phyloP scores from a whole-genome alignment of 2,888 invertebrate genomes.

The Mechanitis mazaeus region DNA sequence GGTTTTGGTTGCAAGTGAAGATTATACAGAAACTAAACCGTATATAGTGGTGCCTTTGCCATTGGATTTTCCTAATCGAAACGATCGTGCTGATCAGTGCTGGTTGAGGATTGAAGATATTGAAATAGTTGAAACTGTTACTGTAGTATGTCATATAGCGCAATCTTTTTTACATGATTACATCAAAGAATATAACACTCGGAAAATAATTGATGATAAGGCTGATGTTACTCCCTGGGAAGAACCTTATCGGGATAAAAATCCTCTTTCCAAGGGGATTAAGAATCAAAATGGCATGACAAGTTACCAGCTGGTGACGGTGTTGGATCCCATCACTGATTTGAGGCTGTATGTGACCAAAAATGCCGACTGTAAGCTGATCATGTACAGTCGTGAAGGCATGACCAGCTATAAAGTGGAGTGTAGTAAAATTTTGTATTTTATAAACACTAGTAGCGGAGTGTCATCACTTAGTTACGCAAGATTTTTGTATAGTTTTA shows the following conservation, averaged over 20 bases:
- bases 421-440: slow-evolving; percentile 59
- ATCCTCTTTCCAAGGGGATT: slow-evolving; percentile 36
- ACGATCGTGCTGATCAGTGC: slow-evolving; percentile 64
- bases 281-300: slow-evolving; percentile 39
- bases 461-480: slow-evolving; percentile 23
- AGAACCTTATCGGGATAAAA: slow-evolving; percentile 33
- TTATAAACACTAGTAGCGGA: slow-evolving; percentile 49
- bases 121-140: slow-evolving; percentile 57
- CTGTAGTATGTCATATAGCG: slow-evolving; percentile 54
- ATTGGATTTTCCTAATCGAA: slow-evolving; percentile 58
- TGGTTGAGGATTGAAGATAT: slow-evolving; percentile 64
- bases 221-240: slow-evolving; percentile 64
- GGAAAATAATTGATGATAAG: slow-evolving; percentile 59
- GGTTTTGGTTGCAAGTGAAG: slow-evolving; percentile 37
- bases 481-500: slow-evolving; percentile 14
- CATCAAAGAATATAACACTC: slow-evolving; percentile 60
- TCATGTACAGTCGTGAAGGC: slow-evolving; percentile 64
- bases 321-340: slow-evolving; percentile 54
- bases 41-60: slow-evolving; percentile 54
- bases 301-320: slow-evolving; percentile 58
- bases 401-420: slow-evolving; percentile 58
- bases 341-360: slow-evolving; percentile 59
- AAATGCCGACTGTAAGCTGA: slow-evolving; percentile 55
- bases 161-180: slow-evolving; percentile 52
- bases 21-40: slow-evolving; percentile 37